Evolutionary conservation across 2,113 vertebrate genomes (phyloP), one percentile per base, ranked within the genome.

Genomic region (Cyphomyrus plagiostoma): DNA sequence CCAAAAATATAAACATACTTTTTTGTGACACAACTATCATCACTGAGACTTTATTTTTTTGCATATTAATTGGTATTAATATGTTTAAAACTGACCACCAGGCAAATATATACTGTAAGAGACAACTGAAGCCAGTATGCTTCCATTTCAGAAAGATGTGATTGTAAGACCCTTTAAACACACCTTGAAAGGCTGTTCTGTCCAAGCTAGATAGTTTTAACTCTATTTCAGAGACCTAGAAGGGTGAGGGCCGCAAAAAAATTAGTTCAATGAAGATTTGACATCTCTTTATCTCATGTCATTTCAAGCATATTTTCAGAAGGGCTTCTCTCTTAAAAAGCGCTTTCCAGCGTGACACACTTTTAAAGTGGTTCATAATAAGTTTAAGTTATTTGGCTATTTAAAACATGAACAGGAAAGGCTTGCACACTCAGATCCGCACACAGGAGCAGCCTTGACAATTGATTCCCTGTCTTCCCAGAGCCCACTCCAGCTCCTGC

Each of bases 231-330:
- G 77, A 84, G 84, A 50, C 46, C 58, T 86, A 46, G 46, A 48
- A 74, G 48, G 56, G 58, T 10, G 80, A 35, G 23, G 49, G 48
- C 85, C 42, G 58, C 85, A 82, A 21, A 80, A 77, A 50, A 82
- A 87, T 10, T 49, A 48, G 48, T 87, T 90, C 56, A 88, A 90
- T 90, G 89, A 90, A 90, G 85, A 86, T 89, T 66, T 86, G 48
- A 87, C 49, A 86, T 87, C 49, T 50, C 74, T 89, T 70, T 70
- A 87, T 90, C 48, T 87, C 66, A 74, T 77, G 56, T 87, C 45
- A 90, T 90, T 90, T 77, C 89, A 87, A 87, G 77, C 66, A 77
- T 35, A 77, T 85, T 87, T 90, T 80, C 66, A 87, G 84, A 87
- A 90, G 46, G 84, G 49, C 85, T 87, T 80, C 85, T 53, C 66